Conservation (phyloP, 1,140 invertebrate species). For the Drosophila mojavensis region DNA sequence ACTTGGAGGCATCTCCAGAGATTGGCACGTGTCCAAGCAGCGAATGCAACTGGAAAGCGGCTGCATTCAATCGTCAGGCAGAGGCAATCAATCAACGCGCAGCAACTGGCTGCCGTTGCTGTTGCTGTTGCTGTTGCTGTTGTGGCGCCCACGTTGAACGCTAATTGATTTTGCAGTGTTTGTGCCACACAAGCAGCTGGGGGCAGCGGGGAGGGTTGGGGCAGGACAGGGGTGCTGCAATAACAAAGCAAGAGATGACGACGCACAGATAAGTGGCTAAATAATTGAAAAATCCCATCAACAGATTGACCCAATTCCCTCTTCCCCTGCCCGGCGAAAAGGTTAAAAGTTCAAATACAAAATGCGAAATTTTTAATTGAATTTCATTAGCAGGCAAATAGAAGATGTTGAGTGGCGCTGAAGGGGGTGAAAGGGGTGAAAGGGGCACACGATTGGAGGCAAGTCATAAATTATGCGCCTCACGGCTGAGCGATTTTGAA, state of each 20-base stretch:
- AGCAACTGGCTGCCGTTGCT: conserved; percentile 24
- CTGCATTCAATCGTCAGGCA: conserved; percentile 18
- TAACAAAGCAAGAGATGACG: conserved; percentile 55
- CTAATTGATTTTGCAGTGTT: conserved; percentile 54
- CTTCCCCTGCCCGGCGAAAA: conserved; percentile 17
- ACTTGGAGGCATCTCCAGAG: conserved; percentile 5
- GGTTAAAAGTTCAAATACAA: conserved; percentile 67
- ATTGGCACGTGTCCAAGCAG: conserved; percentile 39
- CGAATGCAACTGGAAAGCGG: conserved; percentile 30
- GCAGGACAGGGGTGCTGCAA: background rate
- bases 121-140: too few species aligned
- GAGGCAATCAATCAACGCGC: conserved; percentile 64
- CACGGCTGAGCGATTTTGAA: conserved; percentile 39
- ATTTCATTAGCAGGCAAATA: conserved; percentile 22
- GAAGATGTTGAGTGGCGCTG: too few species aligned
- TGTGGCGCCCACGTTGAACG: conserved; percentile 36
- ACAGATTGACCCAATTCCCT: conserved; percentile 63
- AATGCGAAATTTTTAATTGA: conserved; percentile 60
- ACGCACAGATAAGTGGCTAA: conserved; percentile 59
- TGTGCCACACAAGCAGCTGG: conserved; percentile 6
- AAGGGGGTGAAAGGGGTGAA: background rate
- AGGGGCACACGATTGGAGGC: too few species aligned
- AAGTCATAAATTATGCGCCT: conserved; percentile 20
- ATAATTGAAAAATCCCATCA: conserved; percentile 69
- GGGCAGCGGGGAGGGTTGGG: background rate